Percentiles rank a stretch among this genome's conserved stretches.
These are phyloP conservation scores for Antrozous pallidus DNA, from an alignment of 2,797 vertebrate species.

Conservation along the genomic window DNA sequence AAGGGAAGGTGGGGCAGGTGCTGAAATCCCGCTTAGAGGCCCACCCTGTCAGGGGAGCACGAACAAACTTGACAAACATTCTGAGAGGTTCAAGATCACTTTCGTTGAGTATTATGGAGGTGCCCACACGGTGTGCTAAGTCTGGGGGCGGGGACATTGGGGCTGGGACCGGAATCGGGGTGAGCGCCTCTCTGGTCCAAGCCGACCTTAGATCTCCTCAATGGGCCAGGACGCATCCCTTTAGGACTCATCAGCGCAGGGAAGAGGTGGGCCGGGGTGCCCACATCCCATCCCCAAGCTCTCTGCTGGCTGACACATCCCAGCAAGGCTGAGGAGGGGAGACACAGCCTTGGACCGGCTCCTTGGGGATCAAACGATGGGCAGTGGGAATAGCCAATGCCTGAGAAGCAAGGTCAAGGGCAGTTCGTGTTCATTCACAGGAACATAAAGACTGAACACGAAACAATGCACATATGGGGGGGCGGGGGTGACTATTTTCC, in stretches of 20 bases:
- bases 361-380: neutral
- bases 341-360: too few relatives aligned
- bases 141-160: accelerated
- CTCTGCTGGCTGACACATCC: neutral
- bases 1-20: too few relatives aligned
- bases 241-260: neutral
- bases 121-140: neutral
- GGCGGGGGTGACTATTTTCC: neutral
- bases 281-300: neutral
- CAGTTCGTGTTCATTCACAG: neutral
- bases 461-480: neutral
- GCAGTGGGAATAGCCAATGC: neutral
- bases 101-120: accelerated
- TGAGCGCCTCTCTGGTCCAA: neutral
- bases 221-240: neutral
- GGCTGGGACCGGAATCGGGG: neutral
- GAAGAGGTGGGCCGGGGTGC: neutral
- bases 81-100: too few relatives aligned
- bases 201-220: neutral
- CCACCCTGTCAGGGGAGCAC: too few relatives aligned
- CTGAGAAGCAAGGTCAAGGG: neutral
- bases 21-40: too few relatives aligned
- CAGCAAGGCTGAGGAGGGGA: neutral
- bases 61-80: too few relatives aligned
- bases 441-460: neutral